Base-by-base conservation (phyloP, 2,888 invertebrate species). In the Coenonympha arcania region DNA sequence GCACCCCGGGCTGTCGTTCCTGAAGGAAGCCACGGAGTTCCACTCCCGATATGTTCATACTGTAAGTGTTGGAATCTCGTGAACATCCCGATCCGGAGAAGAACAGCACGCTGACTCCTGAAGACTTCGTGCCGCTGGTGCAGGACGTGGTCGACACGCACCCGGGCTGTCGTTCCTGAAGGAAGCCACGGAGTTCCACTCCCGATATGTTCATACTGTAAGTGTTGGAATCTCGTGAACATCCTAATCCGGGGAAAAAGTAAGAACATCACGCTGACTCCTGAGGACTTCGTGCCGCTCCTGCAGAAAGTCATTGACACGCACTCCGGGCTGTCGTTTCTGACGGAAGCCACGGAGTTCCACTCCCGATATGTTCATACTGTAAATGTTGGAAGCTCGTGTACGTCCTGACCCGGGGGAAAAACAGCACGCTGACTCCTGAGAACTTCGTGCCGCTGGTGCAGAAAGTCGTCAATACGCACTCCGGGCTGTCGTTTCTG, bases 81-180 rank as follows among this genome's bases (percentile, higher is more conserved):
- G 36, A 91, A 93, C 69, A 92, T 98, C 55, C 82, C 96, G 52
- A n/a, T n/a, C n/a, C n/a, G 47, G 93, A 93, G 47, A 89, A 88
- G 59, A 88, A 90, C 67, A 87, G 79, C 63, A 88, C 87, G 59
- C 88, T 95, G 58, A 88, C 92, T 19, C 95, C 95, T 0, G 96
- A 97, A 69, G 98, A 99, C 85, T 93, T 99, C 79, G 93, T 96
- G 69, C 93, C 96, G 16, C 82, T 98, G 62, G 93, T 98, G 46
- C 95, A 98, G 86, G 98, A 99, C 79, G 96, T 99, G n/a, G 96
- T 99, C 33, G 98, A 99, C 77, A 95, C 96, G 6, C 98, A 99
- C 88, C 98, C 1, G 99, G 99, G 39, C 90, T 99, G 61, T 95
- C 94, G 56, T 99, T 99, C 88, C 90, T 99, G 52, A 95, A 97